Evolutionary conservation across 2,797 vertebrate genomes (phyloP).

Genomic region (Paguma larvata): DNA sequence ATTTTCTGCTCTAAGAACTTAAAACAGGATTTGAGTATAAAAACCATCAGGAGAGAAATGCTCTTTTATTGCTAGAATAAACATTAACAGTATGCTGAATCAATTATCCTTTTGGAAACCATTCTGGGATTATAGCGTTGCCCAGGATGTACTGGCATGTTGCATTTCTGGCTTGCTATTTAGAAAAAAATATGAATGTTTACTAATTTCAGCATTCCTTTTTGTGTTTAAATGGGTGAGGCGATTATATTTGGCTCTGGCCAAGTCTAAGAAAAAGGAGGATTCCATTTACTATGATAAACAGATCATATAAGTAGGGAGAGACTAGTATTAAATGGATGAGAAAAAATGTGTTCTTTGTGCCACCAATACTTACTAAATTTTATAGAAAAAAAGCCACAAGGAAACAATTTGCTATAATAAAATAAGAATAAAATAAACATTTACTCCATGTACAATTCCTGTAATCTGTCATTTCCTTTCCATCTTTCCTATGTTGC

Average conservation of each 20-base stretch:
- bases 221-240: constrained; percentile 6
- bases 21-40: constrained; percentile 25
- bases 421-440: constrained; percentile 4
- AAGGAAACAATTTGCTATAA: neutral
- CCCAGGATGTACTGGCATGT: neutral
- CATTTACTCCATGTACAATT: constrained; percentile 3
- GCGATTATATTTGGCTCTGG: neutral
- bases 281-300: constrained; percentile 25
- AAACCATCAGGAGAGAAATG: neutral
- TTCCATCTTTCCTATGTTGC: neutral
- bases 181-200: neutral
- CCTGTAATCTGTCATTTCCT: neutral
- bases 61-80: constrained; percentile 45
- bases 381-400: neutral
- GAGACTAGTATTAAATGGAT: neutral
- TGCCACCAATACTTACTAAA: neutral
- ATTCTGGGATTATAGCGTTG: neutral
- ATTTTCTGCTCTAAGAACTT: neutral
- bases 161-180: constrained; percentile 9
- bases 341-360: neutral
- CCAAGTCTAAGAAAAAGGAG: neutral
- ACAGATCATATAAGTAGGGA: neutral
- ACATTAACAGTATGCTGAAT: constrained; percentile 47
- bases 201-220: constrained; percentile 52
- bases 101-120: constrained; percentile 45